These are phyloP conservation scores for Peromyscus leucopus DNA, from an alignment of 2,113 vertebrate species.

Conservation along the genomic window DNA sequence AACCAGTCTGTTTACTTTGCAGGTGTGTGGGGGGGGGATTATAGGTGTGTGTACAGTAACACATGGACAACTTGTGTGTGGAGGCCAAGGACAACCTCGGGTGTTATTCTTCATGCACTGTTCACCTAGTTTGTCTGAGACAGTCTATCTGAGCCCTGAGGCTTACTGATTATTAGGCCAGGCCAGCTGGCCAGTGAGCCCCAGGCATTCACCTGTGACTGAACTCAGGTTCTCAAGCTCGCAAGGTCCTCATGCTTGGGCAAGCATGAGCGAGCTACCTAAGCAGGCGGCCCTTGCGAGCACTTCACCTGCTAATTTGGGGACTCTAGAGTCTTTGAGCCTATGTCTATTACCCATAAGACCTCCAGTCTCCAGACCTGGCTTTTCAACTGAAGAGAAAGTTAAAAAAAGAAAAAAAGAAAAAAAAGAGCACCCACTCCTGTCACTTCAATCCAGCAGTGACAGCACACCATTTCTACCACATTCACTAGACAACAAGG, in stretches of 20 bases:
- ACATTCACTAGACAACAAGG: neutral
- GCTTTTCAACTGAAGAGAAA: neutral
- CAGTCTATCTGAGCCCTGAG: neutral
- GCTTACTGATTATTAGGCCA: neutral
- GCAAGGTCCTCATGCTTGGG: neutral
- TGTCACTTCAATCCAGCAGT: neutral
- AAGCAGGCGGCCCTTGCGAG: neutral
- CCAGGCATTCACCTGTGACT: neutral
- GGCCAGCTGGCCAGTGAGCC: neutral
- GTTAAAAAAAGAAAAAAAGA: neutral
- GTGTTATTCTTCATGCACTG: neutral
- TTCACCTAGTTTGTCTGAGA: neutral
- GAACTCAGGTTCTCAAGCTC: neutral
- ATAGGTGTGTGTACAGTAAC: neutral
- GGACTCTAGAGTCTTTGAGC: neutral
- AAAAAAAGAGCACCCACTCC: neutral
- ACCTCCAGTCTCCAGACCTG: neutral
- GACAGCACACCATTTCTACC: neutral
- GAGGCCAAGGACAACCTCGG: neutral
- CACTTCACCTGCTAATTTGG: neutral
- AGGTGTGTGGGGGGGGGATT: neutral
- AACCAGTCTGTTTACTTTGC: conserved; percentile 11
- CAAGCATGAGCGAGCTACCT: neutral
- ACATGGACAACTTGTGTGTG: neutral
- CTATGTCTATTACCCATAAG: neutral